Base-by-base conservation (phyloP, 2,888 invertebrate species). In the Rhyacophila evoluta region DNA sequence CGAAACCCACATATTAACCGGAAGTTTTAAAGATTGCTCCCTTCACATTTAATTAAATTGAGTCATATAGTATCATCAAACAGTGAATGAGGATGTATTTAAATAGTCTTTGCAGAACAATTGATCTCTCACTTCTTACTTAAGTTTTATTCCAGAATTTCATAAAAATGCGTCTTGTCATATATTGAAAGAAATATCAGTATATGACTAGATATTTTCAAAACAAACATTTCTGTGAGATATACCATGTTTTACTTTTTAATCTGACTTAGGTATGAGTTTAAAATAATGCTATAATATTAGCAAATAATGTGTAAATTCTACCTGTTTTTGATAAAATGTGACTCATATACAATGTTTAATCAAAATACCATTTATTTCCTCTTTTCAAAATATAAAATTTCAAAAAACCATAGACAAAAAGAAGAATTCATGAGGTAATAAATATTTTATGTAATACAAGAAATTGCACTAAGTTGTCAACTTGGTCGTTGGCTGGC, bases 401-500 rank as follows among this genome's bases (percentile, higher is more conserved):
- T 55, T 55, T 55, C 10, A 55, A 55, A 55, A 55, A 8, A 1
- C 55, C 55, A 55, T 25, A 55, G 55, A 55, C 12, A 55, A 55
- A 55, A 55, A 10, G 19, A 55, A 55, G 15, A 19, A 55, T 55
- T 19, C 55, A 55, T 19, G 55, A 55, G 55, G 41, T 41, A 55
- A 55, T 55, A 55, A 55, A 33, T 55, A 8, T 55, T 39, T 55
- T 55, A 19, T 19, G 19, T 55, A 55, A 55, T 55, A 55, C 55
- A 55, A 55, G 55, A 55, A 33, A 55, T 55, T 55, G 55, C 55
- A 19, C 55, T 55, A 55, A 55, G 55, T 55, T 55, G 55, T 55
- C 55, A 19, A 55, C 19, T 55, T 55, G 55, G 55, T 55, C 55
- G 55, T 55, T 55, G 55, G 55, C 55, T 55, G 55, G 55, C 55